phyloP scores from a whole-genome alignment of 2,797 vertebrate species.

The Sebastiscus tertius region DNA sequence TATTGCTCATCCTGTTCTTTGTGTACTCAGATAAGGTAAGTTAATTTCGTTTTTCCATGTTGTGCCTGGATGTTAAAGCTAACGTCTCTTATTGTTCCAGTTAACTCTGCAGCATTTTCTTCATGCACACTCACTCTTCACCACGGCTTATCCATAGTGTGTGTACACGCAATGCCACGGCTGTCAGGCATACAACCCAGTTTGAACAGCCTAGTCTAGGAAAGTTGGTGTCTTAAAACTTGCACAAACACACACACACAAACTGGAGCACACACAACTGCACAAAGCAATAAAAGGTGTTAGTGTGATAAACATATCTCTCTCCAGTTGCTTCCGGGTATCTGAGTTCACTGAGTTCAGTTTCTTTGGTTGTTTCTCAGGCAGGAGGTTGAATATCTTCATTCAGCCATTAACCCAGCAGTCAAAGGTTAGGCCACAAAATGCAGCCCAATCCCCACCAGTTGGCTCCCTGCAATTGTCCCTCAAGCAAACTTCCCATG shows the following conservation, averaged over 20 bases:
- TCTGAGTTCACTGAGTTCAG: slow-evolving; percentile 13
- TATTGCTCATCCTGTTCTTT: slow-evolving; percentile 96
- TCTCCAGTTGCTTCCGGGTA: slow-evolving; percentile 35
- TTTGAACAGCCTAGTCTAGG: not conserved
- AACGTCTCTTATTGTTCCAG: not conserved
- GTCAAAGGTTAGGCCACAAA: slow-evolving; percentile 70
- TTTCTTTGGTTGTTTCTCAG: slow-evolving; percentile 29
- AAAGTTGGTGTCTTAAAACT: not conserved
- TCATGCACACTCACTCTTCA: not conserved
- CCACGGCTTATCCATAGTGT: not conserved
- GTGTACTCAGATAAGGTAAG: slow-evolving; percentile 98
- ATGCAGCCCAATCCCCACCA: slow-evolving; percentile 62
- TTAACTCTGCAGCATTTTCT: not conserved
- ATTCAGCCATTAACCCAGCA: slow-evolving; percentile 40
- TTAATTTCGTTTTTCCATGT: not conserved
- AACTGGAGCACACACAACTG: not conserved
- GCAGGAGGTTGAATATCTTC: slow-evolving; percentile 54
- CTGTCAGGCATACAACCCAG: not conserved
- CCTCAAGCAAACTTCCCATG: slow-evolving; percentile 68
- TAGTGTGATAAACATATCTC: slow-evolving; percentile 8
- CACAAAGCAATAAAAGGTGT: slow-evolving; percentile 36
- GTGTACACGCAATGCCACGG: not conserved
- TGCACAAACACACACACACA: not conserved
- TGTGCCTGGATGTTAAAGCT: not conserved
- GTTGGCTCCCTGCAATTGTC: slow-evolving; percentile 74